These are phyloP conservation scores for Sinocyclocheilus anshuiensis DNA, from an alignment of 2,113 vertebrate genomes.

Conservation along the genomic window DNA sequence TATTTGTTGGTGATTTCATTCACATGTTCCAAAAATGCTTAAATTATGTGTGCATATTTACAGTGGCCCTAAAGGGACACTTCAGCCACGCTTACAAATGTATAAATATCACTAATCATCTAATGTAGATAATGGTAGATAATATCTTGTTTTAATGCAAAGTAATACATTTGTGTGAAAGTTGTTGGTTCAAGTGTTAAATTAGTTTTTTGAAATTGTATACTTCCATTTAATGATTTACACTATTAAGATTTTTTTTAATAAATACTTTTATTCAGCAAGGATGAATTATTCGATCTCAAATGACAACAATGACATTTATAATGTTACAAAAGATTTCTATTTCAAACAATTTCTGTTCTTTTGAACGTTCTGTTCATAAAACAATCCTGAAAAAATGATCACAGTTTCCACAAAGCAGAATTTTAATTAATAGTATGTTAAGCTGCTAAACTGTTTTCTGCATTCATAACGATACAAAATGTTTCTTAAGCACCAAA, in stretches of 20 bases:
- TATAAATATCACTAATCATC: background rate
- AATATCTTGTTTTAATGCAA: background rate
- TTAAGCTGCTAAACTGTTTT: too few relatives aligned
- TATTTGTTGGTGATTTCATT: background rate
- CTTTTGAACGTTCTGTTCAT: too few relatives aligned
- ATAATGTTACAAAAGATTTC: background rate
- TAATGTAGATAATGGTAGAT: background rate
- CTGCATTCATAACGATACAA: too few relatives aligned
- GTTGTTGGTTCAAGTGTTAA: background rate
- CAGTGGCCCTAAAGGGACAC: background rate
- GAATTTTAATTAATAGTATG: too few relatives aligned
- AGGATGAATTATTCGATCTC: background rate
- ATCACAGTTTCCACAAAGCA: too few relatives aligned
- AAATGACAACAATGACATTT: background rate
- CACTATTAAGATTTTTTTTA: background rate
- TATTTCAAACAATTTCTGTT: background rate
- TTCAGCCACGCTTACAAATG: background rate
- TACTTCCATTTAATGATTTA: too few relatives aligned
- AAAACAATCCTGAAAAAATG: too few relatives aligned
- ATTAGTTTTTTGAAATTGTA: background rate
- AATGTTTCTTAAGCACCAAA: background rate
- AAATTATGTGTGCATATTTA: background rate
- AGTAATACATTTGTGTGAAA: background rate
- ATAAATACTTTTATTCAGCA: background rate
- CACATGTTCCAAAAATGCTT: too few relatives aligned